Evolutionary conservation across 2,113 vertebrate genomes (phyloP).

Genomic region (Chamaetylas fuelleborni): DNA sequence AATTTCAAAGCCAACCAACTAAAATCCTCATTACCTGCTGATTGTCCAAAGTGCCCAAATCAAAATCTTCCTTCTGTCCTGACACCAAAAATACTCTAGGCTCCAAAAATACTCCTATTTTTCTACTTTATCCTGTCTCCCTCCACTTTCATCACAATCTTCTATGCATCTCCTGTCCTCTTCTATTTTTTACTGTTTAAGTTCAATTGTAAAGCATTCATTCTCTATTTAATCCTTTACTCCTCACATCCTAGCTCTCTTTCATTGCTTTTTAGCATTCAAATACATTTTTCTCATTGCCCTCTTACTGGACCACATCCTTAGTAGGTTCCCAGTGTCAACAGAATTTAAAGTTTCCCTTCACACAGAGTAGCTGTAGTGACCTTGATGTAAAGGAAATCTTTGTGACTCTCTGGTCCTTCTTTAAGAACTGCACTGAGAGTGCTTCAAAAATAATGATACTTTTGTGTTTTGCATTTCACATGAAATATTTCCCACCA

Average conservation of each 20-base stretch:
- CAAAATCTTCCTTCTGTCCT: not conserved
- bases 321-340: not conserved
- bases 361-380: accelerated
- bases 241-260: not conserved
- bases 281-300: not conserved
- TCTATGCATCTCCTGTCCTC: not conserved
- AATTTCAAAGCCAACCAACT: not conserved
- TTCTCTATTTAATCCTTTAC: not conserved
- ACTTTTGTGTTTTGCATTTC: not conserved
- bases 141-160: not conserved
- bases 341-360: not conserved
- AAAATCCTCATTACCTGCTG: not conserved
- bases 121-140: not conserved
- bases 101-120: not conserved
- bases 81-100: not conserved
- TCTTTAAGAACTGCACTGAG: not conserved
- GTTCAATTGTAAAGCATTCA: not conserved
- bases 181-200: not conserved
- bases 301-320: not conserved
- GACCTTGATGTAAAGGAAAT: not conserved
- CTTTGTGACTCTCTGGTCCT: not conserved
- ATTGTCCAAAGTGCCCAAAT: not conserved
- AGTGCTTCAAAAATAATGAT: not conserved
- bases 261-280: not conserved
- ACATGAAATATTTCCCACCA: not conserved